Conservation (phyloP, 2,888 invertebrate genomes). For the Polymixis flavicincta region DNA sequence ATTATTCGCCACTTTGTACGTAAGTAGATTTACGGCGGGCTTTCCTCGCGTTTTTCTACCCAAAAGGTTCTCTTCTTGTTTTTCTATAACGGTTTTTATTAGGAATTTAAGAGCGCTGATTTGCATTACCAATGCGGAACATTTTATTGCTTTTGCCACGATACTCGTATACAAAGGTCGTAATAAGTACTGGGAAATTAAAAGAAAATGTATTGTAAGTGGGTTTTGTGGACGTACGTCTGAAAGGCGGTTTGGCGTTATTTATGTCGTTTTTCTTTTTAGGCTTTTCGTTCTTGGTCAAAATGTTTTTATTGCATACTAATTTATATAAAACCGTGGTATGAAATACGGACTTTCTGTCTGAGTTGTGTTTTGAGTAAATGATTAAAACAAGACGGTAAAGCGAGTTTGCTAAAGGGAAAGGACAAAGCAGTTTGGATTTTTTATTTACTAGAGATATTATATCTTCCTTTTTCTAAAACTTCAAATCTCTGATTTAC, state of each 20-base stretch:
- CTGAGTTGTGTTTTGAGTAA: conserved; percentile 12
- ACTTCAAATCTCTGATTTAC: conserved; percentile 75
- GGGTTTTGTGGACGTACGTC: conserved; percentile 38
- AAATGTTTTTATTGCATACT: conserved; percentile 41
- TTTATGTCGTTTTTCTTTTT: conserved; percentile 50
- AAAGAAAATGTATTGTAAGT: conserved; percentile 62
- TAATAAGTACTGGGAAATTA: conserved; percentile 61
- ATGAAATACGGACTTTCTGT: conserved; percentile 15
- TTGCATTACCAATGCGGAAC: conserved; percentile 79
- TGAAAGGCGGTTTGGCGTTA: conserved; percentile 38
- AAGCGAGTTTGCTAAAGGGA: conserved; percentile 13
- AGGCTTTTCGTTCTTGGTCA: conserved; percentile 34
- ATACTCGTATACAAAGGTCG: conserved; percentile 64
- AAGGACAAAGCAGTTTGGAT: conserved; percentile 39
- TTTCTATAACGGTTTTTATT: conserved; percentile 82
- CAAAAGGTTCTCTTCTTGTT: conserved; percentile 77
- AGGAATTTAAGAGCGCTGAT: conserved; percentile 79
- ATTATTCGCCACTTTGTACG: conserved; percentile 90
- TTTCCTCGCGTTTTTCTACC: conserved; percentile 81
- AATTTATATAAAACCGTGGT: conserved; percentile 23
- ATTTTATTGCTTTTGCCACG: conserved; percentile 73
- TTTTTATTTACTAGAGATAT: conserved; percentile 38
- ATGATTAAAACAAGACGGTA: conserved; percentile 35
- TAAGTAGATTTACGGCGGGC: conserved; percentile 89
- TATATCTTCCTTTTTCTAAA: conserved; percentile 59